Evolutionary conservation across 2,888 invertebrate genomes (phyloP).

Genomic region (Drosophila diplacantha): DNA sequence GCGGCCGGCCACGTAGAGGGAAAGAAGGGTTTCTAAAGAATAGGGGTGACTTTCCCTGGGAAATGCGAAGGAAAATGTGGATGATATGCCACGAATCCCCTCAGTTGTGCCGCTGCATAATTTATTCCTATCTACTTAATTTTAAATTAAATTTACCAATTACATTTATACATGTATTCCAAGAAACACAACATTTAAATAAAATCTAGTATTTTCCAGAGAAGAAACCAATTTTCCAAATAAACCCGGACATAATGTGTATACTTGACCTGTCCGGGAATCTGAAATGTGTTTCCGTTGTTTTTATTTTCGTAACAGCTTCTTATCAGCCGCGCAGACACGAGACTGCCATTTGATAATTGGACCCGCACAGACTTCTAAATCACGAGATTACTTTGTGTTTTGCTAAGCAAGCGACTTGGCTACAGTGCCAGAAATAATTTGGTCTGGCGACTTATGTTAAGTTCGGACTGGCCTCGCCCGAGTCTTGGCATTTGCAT

Average conservation of each 20-base stretch:
- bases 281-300: slow-evolving; percentile 34
- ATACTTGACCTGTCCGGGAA: not conserved
- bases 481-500: slow-evolving; percentile 12
- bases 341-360: slow-evolving; percentile 28
- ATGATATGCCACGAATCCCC: not conserved
- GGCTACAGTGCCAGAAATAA: slow-evolving; percentile 3
- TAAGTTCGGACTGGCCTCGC: not conserved
- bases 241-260: slow-evolving; percentile 27
- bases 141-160: slow-evolving; percentile 9
- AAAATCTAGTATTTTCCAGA: slow-evolving; percentile 24
- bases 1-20: not conserved
- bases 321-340: slow-evolving; percentile 29
- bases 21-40: not conserved
- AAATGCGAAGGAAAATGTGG: slow-evolving; percentile 3
- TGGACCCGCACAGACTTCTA: slow-evolving; percentile 4
- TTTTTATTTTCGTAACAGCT: slow-evolving; percentile 24
- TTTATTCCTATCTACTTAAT: slow-evolving; percentile 20
- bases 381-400: slow-evolving; percentile 32
- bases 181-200: slow-evolving; percentile 26
- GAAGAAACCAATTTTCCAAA: slow-evolving; percentile 1
- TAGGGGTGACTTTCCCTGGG: slow-evolving; percentile 11
- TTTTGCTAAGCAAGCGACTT: slow-evolving; percentile 1
- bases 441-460: not conserved
- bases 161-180: slow-evolving; percentile 21
- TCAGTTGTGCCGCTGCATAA: slow-evolving; percentile 16